Base-by-base conservation (phyloP, 2,888 invertebrate genomes). In the Julus scanicus region DNA sequence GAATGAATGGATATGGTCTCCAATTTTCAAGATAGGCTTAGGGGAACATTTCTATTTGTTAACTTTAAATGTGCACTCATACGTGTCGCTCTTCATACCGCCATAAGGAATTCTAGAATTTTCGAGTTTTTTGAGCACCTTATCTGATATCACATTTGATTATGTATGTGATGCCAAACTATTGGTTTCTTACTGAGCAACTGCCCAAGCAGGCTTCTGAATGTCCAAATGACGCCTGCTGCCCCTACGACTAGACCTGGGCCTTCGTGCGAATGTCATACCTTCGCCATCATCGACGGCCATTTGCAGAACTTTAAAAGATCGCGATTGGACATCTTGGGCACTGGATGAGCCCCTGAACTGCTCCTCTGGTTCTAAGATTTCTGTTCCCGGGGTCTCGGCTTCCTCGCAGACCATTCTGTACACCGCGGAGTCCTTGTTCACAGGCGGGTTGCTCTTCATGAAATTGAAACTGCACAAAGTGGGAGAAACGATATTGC, bases 401-500 rank as follows among this genome's bases (percentile, higher is more conserved):
- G 90, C 91, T 87, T 91, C 91, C 71, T 91, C 91, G 83, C 90
- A 90, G 88, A 91, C 91, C 87, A 91, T 89, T 89, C 90, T 90
- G 90, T 91, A 91, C 8, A 91, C 91, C 83, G 91, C 91, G 5
- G 91, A 91, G 84, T 91, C 90, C 40, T 90, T 91, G 87, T 91
- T 91, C 85, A 91, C 90, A 8, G 90, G 90, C 87, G 91, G 90
- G 92, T 97, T 97, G 93, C 97, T 97, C 93, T 97, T 97, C 95
- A 97, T 98, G 94, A 98, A 98, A 93, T 98, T 98, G 53, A 98
- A 97, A 91, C 98, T 98, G 93, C 37, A 53, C n/a, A 88, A 85
- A 49, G 44, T 48, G 48, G 48, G 48, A 85, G 85, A 85, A 85
- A 85, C 13, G 48, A 85, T 48, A 85, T 48, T 48, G 71, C 71